Conservation (phyloP, 2,888 invertebrate genomes). For the Trachelus iudaicus region DNA sequence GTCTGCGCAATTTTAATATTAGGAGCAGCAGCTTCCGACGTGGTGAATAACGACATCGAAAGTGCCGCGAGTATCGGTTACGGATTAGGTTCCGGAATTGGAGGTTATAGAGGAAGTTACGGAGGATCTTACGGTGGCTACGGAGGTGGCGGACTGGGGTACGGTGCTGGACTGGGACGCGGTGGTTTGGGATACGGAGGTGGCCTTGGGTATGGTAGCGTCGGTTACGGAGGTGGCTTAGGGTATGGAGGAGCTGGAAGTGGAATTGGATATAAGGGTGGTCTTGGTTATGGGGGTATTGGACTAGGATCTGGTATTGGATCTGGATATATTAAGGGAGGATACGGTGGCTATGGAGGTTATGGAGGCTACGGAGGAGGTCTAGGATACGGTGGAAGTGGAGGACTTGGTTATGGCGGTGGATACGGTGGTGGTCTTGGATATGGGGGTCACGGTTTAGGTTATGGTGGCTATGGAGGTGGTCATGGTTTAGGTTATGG, state of each 20-base stretch:
- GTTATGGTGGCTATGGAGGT: conserved; percentile 9
- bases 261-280: conserved; percentile 62
- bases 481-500: conserved; percentile 64
- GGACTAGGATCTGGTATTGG: conserved; percentile 36
- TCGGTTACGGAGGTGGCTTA: conserved; percentile 49
- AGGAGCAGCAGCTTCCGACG: neutral
- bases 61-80: conserved; percentile 27
- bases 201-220: conserved; percentile 6
- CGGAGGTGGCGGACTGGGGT: conserved; percentile 58
- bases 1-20: neutral
- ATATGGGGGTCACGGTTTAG: conserved; percentile 36
- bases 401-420: conserved; percentile 60
- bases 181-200: neutral
- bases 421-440: conserved; percentile 61
- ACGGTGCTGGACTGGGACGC: conserved; percentile 29
- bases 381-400: conserved; percentile 54
- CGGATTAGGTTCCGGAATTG: conserved; percentile 12
- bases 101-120: conserved; percentile 59
- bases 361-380: conserved; percentile 30
- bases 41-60: neutral
- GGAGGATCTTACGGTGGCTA: conserved; percentile 64
- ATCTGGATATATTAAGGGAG: conserved; percentile 1
- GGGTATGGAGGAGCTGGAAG: conserved; percentile 26
- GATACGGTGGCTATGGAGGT: conserved; percentile 15
- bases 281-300: conserved; percentile 54